These are phyloP conservation scores for Archegozetes longisetosus DNA, from an alignment of 1,140 invertebrate genomes.

Conservation along the genomic window DNA sequence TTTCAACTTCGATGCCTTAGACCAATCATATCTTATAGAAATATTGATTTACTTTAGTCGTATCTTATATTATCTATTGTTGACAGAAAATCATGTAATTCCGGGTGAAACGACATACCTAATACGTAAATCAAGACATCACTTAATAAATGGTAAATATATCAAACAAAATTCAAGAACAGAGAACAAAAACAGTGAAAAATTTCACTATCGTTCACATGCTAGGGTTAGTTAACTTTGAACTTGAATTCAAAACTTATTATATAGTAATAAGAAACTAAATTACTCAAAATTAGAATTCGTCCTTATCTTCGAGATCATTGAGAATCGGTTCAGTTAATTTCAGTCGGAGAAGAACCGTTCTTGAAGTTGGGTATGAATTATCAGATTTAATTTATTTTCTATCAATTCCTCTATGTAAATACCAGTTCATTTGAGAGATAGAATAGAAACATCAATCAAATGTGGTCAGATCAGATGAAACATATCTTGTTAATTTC, in stretches of 20 bases:
- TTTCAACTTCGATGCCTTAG: no score
- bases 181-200: neutral
- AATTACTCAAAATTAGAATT: neutral
- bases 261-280: no score
- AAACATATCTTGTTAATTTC: neutral
- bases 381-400: neutral
- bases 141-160: neutral
- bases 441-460: no score
- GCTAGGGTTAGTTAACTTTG: neutral
- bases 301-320: neutral
- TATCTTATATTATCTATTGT: neutral
- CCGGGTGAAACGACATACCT: constrained; percentile 8
- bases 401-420: no score
- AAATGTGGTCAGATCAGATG: no score
- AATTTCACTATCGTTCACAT: neutral
- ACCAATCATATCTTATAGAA: no score
- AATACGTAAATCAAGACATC: neutral
- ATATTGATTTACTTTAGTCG: neutral
- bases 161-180: neutral
- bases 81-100: constrained; percentile 2
- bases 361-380: neutral
- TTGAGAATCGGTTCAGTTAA: neutral
- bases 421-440: no score
- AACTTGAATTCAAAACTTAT: no score
- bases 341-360: neutral